These are phyloP conservation scores for Agriotes lineatus DNA, from an alignment of 2,888 invertebrate genomes.

Conservation along the genomic window DNA sequence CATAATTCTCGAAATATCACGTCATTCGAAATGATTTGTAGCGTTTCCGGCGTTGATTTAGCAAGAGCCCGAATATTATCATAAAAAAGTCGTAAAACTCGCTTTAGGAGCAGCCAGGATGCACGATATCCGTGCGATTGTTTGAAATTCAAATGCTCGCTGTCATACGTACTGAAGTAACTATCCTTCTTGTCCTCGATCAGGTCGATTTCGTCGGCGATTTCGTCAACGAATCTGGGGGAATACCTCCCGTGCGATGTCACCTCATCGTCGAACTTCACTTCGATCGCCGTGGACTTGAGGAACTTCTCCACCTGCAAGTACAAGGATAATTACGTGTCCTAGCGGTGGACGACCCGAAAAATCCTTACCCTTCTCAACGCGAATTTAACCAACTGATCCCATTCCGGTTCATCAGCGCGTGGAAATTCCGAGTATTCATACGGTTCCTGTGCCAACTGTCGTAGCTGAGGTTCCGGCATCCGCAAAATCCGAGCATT, in stretches of 20 bases:
- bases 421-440: slow-evolving; percentile 80
- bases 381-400: slow-evolving; percentile 81
- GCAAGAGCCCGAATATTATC: neutral
- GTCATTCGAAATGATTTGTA: neutral
- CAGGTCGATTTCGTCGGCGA: slow-evolving; percentile 85
- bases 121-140: neutral
- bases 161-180: slow-evolving; percentile 84
- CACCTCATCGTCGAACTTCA: slow-evolving; percentile 81
- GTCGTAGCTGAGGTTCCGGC: slow-evolving; percentile 77
- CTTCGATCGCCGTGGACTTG: slow-evolving; percentile 82
- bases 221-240: slow-evolving; percentile 86
- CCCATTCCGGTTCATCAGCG: slow-evolving; percentile 84
- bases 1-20: neutral
- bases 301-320: slow-evolving; percentile 73
- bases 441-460: slow-evolving; percentile 78
- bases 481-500: slow-evolving; percentile 79
- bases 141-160: slow-evolving; percentile 4
- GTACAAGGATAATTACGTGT: no score
- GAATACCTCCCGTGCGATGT: slow-evolving; percentile 81
- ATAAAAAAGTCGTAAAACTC: slow-evolving; percentile 21
- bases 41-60: neutral
- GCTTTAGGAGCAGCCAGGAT: slow-evolving; percentile 10
- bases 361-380: slow-evolving; percentile 73
- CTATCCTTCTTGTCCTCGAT: slow-evolving; percentile 86
- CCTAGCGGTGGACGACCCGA: no score